These are phyloP conservation scores for Rotaria macrura DNA, from an alignment of 2,888 invertebrate genomes.

Conservation along the genomic window DNA sequence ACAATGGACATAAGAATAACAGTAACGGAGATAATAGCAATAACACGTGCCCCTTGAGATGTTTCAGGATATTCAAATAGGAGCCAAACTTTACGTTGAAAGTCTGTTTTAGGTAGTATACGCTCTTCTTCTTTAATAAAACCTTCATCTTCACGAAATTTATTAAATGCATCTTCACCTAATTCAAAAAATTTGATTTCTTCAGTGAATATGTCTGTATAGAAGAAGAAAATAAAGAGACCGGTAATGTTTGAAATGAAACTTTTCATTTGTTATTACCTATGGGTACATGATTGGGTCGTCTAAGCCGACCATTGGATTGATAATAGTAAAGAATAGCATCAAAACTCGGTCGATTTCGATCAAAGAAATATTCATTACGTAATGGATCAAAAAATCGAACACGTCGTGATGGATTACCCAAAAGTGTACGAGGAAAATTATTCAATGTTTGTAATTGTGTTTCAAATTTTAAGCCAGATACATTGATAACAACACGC, in stretches of 20 bases:
- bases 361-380: constrained; percentile 99
- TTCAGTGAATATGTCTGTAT: constrained; percentile 84
- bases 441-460: constrained; percentile 93
- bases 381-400: constrained; percentile 92
- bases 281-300: constrained; percentile 89
- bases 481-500: constrained; percentile 53
- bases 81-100: constrained; percentile 94
- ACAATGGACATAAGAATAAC: constrained; percentile 96
- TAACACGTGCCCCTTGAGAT: constrained; percentile 92
- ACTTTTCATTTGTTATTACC: background rate
- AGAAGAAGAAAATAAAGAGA: background rate
- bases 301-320: constrained; percentile 77
- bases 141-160: constrained; percentile 75
- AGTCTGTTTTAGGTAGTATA: constrained; percentile 87
- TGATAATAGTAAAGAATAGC: constrained; percentile 98
- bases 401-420: constrained; percentile 66
- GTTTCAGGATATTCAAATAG: constrained; percentile 98
- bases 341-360: constrained; percentile 96
- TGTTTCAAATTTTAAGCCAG: constrained; percentile 94
- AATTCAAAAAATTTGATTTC: constrained; percentile 99
- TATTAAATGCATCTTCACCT: constrained; percentile 68
- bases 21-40: constrained; percentile 96
- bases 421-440: constrained; percentile 94
- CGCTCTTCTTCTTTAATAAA: constrained; percentile 96
- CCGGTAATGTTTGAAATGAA: too few relatives aligned